phyloP scores from a whole-genome alignment of 30 jellyfish, hydroid and myxozoan species.

The Chrysaora quinquecirrha region DNA sequence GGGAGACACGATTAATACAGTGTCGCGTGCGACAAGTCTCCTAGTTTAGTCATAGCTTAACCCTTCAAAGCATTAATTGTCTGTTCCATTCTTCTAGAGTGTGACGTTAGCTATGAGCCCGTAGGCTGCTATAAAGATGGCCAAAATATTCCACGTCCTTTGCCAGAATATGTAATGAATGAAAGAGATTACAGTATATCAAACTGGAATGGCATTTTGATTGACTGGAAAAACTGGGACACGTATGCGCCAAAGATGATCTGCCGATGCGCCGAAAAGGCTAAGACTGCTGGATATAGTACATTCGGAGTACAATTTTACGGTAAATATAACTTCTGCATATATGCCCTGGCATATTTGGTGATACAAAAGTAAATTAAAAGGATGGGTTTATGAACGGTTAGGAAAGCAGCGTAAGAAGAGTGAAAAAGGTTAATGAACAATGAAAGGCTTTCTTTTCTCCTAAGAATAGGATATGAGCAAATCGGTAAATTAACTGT shows the following conservation, averaged over 20 bases:
- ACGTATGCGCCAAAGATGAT: slow-evolving; percentile 67
- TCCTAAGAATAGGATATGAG: no score
- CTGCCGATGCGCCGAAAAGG: slow-evolving; percentile 83
- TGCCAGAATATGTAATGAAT: slow-evolving; percentile 74
- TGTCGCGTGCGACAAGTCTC: no score
- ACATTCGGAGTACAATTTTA: slow-evolving; percentile 73
- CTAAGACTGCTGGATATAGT: slow-evolving; percentile 42
- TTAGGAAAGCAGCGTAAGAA: no score
- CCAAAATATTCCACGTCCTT: slow-evolving; percentile 61
- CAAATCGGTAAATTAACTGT: not conserved
- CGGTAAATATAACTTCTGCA: slow-evolving; percentile 36
- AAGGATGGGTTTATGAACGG: not conserved
- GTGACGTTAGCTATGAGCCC: slow-evolving; percentile 74
- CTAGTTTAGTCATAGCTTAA: no score
- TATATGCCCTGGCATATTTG: not conserved
- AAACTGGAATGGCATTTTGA: slow-evolving; percentile 70
- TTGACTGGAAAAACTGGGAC: slow-evolving; percentile 89
- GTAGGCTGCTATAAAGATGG: slow-evolving; percentile 71
- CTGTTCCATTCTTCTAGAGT: slow-evolving; percentile 57
- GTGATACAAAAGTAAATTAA: no score
- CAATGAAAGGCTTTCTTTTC: not conserved
- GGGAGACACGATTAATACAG: no score
- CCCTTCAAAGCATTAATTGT: no score
- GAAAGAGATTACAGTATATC: slow-evolving; percentile 70
- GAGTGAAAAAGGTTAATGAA: not conserved